These are phyloP conservation scores for Agrotis ipsilon DNA, from an alignment of 2,888 invertebrate species.

Conservation along the genomic window DNA sequence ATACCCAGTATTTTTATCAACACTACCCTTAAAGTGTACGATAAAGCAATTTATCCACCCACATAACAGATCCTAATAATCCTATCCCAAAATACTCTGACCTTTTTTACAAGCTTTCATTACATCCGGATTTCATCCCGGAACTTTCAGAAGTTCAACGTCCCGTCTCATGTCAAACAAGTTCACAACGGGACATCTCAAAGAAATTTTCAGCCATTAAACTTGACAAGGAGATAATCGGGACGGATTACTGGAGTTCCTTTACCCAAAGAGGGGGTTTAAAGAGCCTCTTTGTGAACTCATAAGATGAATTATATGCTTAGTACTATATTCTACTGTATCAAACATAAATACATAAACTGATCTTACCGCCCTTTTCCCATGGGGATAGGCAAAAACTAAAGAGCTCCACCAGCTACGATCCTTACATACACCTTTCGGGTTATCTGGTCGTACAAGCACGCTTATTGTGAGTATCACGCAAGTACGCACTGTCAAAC, in stretches of 20 bases:
- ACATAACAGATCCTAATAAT: neutral
- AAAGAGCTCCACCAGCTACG: too few species aligned
- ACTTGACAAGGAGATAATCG: slow-evolving; percentile 42
- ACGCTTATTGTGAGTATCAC: too few species aligned
- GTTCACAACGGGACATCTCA: slow-evolving; percentile 30
- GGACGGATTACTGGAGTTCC: slow-evolving; percentile 37
- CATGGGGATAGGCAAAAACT: too few species aligned
- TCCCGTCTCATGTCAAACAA: slow-evolving; percentile 37
- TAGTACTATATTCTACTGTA: too few species aligned
- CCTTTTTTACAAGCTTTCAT: slow-evolving; percentile 1
- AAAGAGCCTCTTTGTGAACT: too few species aligned
- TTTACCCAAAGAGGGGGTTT: slow-evolving; percentile 25
- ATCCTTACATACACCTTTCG: too few species aligned
- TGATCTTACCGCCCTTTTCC: too few species aligned
- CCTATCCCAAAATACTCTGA: neutral
- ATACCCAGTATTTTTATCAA: neutral
- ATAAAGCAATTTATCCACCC: neutral
- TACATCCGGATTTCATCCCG: slow-evolving; percentile 5
- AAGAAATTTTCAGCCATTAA: slow-evolving; percentile 37
- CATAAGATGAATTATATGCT: too few species aligned
- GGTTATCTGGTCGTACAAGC: too few species aligned
- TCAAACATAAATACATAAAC: too few species aligned
- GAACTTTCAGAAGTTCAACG: slow-evolving; percentile 42
- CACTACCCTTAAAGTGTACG: neutral
- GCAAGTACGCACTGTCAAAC: too few species aligned